Base-by-base conservation (phyloP, 2,888 invertebrate species). In the Machimus atricapillus region DNA sequence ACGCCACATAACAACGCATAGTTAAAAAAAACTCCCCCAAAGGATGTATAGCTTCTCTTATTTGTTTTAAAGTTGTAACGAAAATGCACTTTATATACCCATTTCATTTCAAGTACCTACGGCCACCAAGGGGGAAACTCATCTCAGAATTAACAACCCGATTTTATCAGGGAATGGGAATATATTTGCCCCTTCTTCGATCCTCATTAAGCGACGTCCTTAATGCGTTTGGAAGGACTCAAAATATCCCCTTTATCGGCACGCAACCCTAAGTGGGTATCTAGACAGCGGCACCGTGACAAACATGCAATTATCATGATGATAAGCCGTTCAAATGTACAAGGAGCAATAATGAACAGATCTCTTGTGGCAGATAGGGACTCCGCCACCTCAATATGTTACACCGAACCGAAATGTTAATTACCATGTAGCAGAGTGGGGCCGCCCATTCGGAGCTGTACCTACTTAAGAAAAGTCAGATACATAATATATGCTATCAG, bases 271-370 rank as follows among this genome's bases (percentile, higher is more conserved):
- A 66, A 83, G 66, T 66, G 58, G 40, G 37, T 66, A 83, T 40
- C 34, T 83, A 83, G 66, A 66, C 23, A 66, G 37, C 74, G 43
- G 74, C 46, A 46, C 74, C 66, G 66, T 85, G 74, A 85, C 66
- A 85, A 85, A 85, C 85, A 74, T 66, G 85, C 85, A 85, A 74
- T 85, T 74, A 85, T 85, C 85, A 85, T 85, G 85, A 85, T 85
- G 85, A 85, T 85, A 85, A 85, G 58, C 85, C 85, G 74, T 85
- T 85, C 85, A 74, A 85, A 85, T 83, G 82, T 83, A 83, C 82
- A 85, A 74, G 74, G 27, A 37, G 46, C 85, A 85, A 85, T 85
- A 85, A 85, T 74, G 66, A 74, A 46, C 73, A 85, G 73, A 85
- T 85, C 73, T 73, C 31, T 73, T 46, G 85, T 43, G 27, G 46